Base-by-base conservation (phyloP, 2,888 invertebrate genomes). In the Sphecodes monilicornis region DNA sequence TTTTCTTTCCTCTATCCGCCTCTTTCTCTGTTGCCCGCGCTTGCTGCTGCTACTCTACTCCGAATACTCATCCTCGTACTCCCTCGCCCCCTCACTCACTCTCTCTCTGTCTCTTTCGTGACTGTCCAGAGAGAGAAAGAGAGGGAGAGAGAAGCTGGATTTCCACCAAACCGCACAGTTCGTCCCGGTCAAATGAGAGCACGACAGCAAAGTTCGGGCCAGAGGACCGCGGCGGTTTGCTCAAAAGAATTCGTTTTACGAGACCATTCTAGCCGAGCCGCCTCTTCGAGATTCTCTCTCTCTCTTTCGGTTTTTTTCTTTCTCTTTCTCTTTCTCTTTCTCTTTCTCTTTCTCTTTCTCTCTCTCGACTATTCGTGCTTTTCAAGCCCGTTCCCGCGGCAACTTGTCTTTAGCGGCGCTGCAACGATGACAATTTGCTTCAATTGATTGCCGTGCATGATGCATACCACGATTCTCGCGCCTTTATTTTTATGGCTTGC, bases 161-260 rank as follows among this genome's bases (percentile, higher is more conserved):
- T 36, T 32, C 64, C 64, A 32, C 64, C 32, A 64, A 85, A 85
- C 79, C 80, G 80, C 75, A 78, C 80, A 66, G 71, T 75, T 77
- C 81, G 36, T 66, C 76, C 80, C 81, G 84, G 86, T 84, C 88
- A 86, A 89, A 89, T 71, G 88, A 81, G 84, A 76, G 83, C 77
- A 81, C 82, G 87, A 74, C 69, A 80, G 82, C 66, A 60, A 78
- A 83, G 79, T 85, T 89, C 39, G 76, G 74, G 81, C 32, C 78
- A 57, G 89, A 79, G 78, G 68, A 85, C 77, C 72, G 72, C 26
- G 71, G 72, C 75, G 86, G 80, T 76, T 72, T n/a, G 75, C 69
- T 81, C 82, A 86, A 86, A 86, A 83, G 79, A 80, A 82, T 73
- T 70, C 82, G 78, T 86, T 86, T 80, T 80, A 75, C 18, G 74